phyloP scores from a whole-genome alignment of 2,888 invertebrate species.

The Pecten maximus region DNA sequence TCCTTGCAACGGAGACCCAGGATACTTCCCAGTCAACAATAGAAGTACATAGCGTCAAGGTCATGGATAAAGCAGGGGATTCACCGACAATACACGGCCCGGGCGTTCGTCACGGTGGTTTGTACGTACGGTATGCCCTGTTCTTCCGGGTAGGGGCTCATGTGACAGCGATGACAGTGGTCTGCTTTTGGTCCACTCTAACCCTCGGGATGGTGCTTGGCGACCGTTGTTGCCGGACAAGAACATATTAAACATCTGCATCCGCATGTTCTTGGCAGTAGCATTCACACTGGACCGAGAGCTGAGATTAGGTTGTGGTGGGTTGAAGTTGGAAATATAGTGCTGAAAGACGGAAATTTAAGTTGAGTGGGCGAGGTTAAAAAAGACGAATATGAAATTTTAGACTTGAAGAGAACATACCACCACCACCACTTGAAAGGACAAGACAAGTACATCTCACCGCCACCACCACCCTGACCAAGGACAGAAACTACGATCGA shows the following conservation, averaged over 20 bases:
- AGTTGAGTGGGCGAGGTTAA: not conserved
- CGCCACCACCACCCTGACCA: not conserved
- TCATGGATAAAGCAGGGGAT: not conserved
- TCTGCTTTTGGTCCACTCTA: not conserved
- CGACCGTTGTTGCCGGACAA: not conserved
- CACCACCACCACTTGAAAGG: not conserved
- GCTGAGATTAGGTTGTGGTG: not conserved
- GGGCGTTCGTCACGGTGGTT: not conserved
- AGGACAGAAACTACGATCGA: not conserved
- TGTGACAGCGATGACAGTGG: not conserved
- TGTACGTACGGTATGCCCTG: not conserved
- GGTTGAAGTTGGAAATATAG: constrained; percentile 30
- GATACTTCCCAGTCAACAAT: not conserved
- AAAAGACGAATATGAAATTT: not conserved
- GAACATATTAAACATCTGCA: constrained; percentile 23
- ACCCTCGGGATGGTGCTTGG: not conserved
- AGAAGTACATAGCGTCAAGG: not conserved
- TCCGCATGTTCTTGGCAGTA: not conserved
- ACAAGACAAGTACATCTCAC: not conserved
- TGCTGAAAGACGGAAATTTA: not conserved
- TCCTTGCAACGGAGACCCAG: not conserved
- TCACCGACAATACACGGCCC: not conserved
- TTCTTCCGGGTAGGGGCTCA: not conserved
- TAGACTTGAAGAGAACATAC: too few relatives aligned
- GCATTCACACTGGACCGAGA: constrained; percentile 1